These are phyloP conservation scores for Halcyon senegalensis DNA, from an alignment of 2,113 vertebrate genomes.

Conservation along the genomic window DNA sequence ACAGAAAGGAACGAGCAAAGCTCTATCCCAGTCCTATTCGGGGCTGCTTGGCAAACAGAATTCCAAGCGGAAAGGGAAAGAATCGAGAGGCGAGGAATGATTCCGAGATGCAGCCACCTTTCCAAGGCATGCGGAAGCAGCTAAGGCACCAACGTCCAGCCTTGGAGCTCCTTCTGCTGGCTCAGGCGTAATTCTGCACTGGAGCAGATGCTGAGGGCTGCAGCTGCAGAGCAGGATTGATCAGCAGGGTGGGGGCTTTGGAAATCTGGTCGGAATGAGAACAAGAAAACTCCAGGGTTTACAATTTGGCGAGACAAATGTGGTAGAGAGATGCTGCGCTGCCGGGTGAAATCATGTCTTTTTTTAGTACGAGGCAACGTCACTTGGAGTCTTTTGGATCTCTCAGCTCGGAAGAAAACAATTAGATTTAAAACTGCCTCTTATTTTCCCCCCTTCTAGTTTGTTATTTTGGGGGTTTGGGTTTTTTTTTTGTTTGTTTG, in stretches of 20 bases:
- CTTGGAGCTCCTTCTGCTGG: constrained; percentile 73
- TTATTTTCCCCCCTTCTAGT: not conserved
- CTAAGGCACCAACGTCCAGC: not conserved
- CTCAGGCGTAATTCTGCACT: constrained; percentile 12
- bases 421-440: not conserved
- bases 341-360: not conserved
- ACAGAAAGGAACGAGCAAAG: not conserved
- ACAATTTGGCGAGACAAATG: not conserved
- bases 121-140: not conserved
- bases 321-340: constrained; percentile 18
- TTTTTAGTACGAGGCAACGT: constrained; percentile 35
- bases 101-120: not conserved
- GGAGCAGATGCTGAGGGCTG: not conserved
- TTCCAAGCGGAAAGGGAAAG: not conserved
- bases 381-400: not conserved
- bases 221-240: not conserved
- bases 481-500: not conserved
- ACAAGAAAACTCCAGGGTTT: constrained; percentile 4
- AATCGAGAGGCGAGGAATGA: not conserved
- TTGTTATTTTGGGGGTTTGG: not conserved
- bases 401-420: constrained; percentile 18
- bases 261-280: not conserved
- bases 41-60: not conserved
- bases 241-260: not conserved
- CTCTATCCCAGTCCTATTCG: not conserved